phyloP scores from a whole-genome alignment of 2,113 vertebrate species.

The Chionomys nivalis region DNA sequence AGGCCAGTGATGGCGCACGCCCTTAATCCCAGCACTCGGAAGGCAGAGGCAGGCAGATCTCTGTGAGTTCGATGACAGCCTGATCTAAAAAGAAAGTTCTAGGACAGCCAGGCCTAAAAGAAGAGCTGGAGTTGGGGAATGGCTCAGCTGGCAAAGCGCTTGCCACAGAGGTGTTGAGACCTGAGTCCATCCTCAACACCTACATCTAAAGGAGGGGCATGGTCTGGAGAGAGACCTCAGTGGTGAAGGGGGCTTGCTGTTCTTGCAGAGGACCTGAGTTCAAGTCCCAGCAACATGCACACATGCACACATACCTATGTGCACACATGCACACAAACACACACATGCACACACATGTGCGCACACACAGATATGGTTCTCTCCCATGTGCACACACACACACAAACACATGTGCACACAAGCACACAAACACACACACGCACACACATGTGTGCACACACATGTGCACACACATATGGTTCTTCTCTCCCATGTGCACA shows the following conservation, averaged over 20 bases:
- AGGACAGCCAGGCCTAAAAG: no score
- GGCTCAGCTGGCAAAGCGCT: neutral
- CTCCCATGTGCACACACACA: no score
- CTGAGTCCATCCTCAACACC: neutral
- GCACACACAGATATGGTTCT: neutral
- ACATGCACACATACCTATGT: neutral
- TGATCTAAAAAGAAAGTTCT: no score
- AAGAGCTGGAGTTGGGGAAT: neutral
- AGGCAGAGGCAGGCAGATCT: no score
- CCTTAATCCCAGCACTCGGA: no score
- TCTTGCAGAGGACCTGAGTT: neutral
- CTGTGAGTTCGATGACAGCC: no score
- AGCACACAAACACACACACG: neutral
- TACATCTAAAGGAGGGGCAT: no score
- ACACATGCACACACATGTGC: neutral
- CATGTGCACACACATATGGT: neutral
- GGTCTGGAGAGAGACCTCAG: neutral
- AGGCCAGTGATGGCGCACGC: no score
- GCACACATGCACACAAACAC: neutral
- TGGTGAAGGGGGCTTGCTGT: neutral
- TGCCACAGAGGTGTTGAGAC: neutral
- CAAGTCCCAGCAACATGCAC: neutral
- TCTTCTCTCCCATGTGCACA: neutral
- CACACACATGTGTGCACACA: neutral
- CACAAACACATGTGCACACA: neutral